Conservation (phyloP, 1,140 invertebrate genomes). For the Anthonomus grandis region DNA sequence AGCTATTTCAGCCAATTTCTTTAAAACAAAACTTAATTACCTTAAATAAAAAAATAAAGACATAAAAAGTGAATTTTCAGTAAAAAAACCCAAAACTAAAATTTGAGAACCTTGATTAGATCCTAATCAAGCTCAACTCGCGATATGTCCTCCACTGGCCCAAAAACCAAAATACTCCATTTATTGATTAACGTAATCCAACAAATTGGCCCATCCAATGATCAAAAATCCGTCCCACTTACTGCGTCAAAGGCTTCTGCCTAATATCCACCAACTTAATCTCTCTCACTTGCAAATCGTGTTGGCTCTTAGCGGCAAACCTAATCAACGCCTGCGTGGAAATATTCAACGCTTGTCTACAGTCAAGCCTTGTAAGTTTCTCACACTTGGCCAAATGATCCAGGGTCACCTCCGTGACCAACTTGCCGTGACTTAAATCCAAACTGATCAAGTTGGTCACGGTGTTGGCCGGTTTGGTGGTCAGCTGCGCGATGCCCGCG, state of each 20-base stretch:
- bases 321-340: constrained; percentile 75
- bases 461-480: constrained; percentile 60
- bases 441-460: constrained; percentile 59
- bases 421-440: constrained; percentile 76
- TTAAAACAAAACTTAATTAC: no score
- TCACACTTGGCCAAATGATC: constrained; percentile 72
- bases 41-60: no score
- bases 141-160: neutral
- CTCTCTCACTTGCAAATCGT: constrained; percentile 71
- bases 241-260: constrained; percentile 15
- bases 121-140: neutral
- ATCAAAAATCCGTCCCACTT: neutral
- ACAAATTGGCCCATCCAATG: neutral
- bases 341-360: constrained; percentile 72
- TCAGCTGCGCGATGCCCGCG: constrained; percentile 81
- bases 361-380: constrained; percentile 63
- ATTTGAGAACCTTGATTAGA: neutral
- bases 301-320: constrained; percentile 72
- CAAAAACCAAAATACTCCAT: neutral
- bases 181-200: no score
- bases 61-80: no score
- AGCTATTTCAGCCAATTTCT: no score
- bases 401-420: constrained; percentile 77
- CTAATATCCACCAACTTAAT: constrained; percentile 65
- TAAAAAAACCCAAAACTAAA: neutral